These are phyloP conservation scores for Stichodactyla mertensii DNA, from an alignment of 64 coral and sea anemone species.

Conservation along the genomic window DNA sequence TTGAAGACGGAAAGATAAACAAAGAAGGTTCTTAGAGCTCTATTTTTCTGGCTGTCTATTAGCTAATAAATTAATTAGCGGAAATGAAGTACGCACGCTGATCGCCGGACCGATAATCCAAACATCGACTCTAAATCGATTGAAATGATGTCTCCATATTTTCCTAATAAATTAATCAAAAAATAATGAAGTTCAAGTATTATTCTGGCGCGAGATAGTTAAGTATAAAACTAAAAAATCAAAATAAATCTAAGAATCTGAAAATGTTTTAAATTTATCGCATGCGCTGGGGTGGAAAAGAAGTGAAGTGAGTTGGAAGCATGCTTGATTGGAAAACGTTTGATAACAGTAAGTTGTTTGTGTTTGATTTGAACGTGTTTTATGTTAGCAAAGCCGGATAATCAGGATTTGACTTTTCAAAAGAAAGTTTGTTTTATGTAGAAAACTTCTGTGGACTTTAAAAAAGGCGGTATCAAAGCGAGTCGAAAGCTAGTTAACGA, in stretches of 20 bases:
- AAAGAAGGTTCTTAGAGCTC: background rate
- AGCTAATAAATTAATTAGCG: background rate
- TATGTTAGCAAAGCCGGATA: background rate
- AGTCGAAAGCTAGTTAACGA: background rate
- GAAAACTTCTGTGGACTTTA: background rate
- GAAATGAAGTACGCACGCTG: background rate
- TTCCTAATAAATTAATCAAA: background rate
- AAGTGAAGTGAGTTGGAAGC: background rate
- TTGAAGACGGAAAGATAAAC: conserved; percentile 4
- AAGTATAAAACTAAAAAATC: background rate
- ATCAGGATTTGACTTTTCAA: background rate
- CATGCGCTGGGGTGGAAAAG: background rate
- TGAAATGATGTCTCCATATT: background rate
- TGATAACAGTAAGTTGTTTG: background rate
- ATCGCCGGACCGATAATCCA: background rate
- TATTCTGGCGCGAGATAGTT: background rate
- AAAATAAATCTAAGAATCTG: background rate
- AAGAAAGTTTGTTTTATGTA: background rate
- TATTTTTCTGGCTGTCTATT: background rate
- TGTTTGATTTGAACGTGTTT: background rate
- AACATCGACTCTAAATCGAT: background rate
- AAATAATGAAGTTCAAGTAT: background rate
- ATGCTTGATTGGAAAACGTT: background rate
- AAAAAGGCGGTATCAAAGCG: background rate
- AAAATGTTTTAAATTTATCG: background rate